Percentiles rank a stretch among this genome's conserved stretches.
Conservation (phyloP, 2,888 invertebrate species). For the Agriopis marginaria region DNA sequence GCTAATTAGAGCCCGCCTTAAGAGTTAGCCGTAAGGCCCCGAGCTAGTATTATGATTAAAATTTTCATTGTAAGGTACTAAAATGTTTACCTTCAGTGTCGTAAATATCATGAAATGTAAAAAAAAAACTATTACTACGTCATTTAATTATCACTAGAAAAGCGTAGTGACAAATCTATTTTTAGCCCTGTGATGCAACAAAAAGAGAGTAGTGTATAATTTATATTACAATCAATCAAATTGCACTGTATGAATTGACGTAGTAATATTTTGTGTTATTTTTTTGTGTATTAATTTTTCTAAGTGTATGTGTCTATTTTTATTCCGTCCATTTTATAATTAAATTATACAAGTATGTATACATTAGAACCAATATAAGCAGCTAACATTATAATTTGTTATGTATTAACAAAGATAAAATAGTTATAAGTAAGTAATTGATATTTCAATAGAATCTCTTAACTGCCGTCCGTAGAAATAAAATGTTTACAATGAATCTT, state of each 20-base stretch:
- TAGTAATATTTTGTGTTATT: too few species aligned
- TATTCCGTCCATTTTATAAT: constrained; percentile 21
- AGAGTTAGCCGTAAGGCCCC: too few species aligned
- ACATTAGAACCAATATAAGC: neutral
- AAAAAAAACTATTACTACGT: too few species aligned
- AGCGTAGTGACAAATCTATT: neutral
- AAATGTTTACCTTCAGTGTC: neutral
- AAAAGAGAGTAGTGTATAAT: neutral
- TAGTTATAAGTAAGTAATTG: constrained; percentile 9
- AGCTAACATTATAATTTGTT: neutral
- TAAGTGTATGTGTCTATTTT: neutral
- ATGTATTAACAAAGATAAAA: constrained; percentile 11
- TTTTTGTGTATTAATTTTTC: too few species aligned
- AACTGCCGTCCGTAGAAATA: constrained; percentile 43
- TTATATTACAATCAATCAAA: neutral
- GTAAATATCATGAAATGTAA: too few species aligned
- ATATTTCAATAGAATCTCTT: constrained; percentile 36
- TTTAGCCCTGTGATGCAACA: neutral
- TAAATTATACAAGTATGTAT: neutral
- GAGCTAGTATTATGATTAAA: too few species aligned
- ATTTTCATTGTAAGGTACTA: neutral
- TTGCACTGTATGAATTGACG: too few species aligned
- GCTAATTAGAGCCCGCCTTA: too few species aligned
- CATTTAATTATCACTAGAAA: too few species aligned
- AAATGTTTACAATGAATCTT: constrained; percentile 20